Percentiles rank a stretch among this genome's conserved stretches.
These are phyloP conservation scores for Battus philenor DNA, from an alignment of 1,140 invertebrate species.

Conservation along the genomic window DNA sequence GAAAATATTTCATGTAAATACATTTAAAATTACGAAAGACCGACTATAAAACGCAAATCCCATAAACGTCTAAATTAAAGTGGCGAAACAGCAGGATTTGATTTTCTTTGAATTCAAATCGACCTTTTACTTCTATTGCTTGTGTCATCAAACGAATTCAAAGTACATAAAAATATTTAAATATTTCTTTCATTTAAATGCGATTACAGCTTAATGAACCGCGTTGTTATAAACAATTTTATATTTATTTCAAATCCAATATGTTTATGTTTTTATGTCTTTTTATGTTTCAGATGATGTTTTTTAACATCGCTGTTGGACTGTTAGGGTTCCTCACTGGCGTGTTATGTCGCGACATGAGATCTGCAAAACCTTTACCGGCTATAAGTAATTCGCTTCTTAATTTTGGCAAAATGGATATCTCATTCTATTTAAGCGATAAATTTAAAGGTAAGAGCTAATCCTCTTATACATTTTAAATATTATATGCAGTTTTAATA, in stretches of 20 bases:
- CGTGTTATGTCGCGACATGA: conserved; percentile 22
- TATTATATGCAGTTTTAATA: no score
- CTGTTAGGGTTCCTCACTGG: conserved; percentile 18
- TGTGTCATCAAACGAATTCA: conserved; percentile 11
- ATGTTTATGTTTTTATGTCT: background rate
- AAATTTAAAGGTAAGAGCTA: conserved; percentile 45
- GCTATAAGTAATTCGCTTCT: conserved; percentile 49
- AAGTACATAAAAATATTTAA: background rate
- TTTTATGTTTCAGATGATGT: no score
- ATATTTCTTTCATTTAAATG: background rate
- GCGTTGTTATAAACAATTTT: background rate
- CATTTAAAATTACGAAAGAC: conserved; percentile 21
- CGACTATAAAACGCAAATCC: conserved; percentile 49
- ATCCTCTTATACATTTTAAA: no score
- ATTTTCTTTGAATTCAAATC: conserved; percentile 48
- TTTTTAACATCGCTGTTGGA: no score
- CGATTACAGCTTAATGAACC: background rate
- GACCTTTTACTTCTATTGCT: conserved; percentile 33
- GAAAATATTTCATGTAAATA: no score
- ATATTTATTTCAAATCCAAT: background rate
- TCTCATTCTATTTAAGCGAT: conserved; percentile 46
- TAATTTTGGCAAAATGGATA: conserved; percentile 62
- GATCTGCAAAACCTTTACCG: conserved; percentile 26
- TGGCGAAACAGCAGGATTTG: conserved; percentile 51
- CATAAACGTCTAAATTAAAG: conserved; percentile 49